Percentiles rank a stretch among this genome's conserved stretches.
Conservation (phyloP, 1,140 invertebrate genomes). For the Ceratina japonica region DNA sequence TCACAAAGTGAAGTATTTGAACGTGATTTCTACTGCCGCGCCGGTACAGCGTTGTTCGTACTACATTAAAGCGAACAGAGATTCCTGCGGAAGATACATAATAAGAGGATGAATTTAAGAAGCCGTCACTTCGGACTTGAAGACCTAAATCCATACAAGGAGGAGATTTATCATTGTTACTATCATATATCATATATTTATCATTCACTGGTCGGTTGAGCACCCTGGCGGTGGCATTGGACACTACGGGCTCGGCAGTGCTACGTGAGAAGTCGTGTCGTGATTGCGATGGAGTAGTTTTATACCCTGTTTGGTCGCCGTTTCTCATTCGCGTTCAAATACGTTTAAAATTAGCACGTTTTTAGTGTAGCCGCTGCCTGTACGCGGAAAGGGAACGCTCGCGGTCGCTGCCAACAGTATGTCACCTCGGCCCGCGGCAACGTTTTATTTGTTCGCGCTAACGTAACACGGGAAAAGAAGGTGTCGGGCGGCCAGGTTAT, state of each 20-base stretch:
- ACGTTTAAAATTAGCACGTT: conserved; percentile 11
- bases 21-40: background rate
- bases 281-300: conserved; percentile 50
- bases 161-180: conserved; percentile 43
- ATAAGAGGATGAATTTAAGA: conserved; percentile 9
- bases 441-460: background rate
- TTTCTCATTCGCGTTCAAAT: conserved; percentile 12
- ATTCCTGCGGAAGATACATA: background rate
- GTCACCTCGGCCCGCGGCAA: background rate
- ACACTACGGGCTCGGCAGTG: conserved; percentile 54
- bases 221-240: conserved; percentile 58
- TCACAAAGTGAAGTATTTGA: background rate
- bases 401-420: background rate
- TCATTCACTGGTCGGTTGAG: conserved; percentile 51
- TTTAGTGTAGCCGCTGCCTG: background rate
- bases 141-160: conserved; percentile 46
- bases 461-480: conserved; percentile 18
- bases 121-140: background rate
- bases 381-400: background rate
- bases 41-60: no score
- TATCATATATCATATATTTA: no score
- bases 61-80: background rate
- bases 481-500: conserved; percentile 33
- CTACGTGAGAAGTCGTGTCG: conserved; percentile 56
- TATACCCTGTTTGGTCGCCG: conserved; percentile 29